Evolutionary conservation across 2,113 vertebrate species (phyloP), one percentile per base, ranked within the genome.

Genomic region (Cyphomyrus plagiostoma): DNA sequence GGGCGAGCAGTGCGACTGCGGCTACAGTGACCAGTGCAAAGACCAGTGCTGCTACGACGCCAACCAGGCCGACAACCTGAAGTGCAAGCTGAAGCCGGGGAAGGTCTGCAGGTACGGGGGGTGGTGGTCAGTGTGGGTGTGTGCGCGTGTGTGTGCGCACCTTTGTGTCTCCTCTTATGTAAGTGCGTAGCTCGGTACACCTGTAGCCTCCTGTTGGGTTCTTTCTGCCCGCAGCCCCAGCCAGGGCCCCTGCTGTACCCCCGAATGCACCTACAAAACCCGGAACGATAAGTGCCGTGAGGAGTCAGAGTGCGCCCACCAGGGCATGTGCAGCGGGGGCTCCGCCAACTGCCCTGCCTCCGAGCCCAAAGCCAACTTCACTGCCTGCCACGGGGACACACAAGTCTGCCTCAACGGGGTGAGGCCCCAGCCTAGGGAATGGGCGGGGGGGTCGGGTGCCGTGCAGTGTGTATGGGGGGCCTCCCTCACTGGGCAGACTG

Each of bases 341-440:
- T 96, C 95, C 3, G 94, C 98, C 26, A 96, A 97, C 89, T 99
- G 98, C 91, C 98, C 98, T 8, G 93, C 97, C 0, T 99, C 98
- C 4, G 96, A 98, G 10, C 97, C 98, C 52, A 99, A 99, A 92
- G 94, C 95, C 48, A 99, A 99, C 95, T 97, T 99, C 91, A 99
- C 98, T 1, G 97, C 97, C 90, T 99, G 98, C 93, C 99, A 99
- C 86, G 97, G 97, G 89, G 96, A 97, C 49, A 99, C 98, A 0
- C 98, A 99, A 98, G 98, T 99, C 89, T 99, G 98, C 95, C 96
- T 99, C 89, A 99, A 98, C 1, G 98, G 98, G 95, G 98, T 99
- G 90, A 92, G 66, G 13, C 17, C 2, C 48, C 19, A 2, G 46
- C 0, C 10, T 4, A 46, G 45, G 83, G 82, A 4, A 17, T 9